Conservation (phyloP, 2,797 vertebrate genomes). For the Enteromius mattozi region DNA sequence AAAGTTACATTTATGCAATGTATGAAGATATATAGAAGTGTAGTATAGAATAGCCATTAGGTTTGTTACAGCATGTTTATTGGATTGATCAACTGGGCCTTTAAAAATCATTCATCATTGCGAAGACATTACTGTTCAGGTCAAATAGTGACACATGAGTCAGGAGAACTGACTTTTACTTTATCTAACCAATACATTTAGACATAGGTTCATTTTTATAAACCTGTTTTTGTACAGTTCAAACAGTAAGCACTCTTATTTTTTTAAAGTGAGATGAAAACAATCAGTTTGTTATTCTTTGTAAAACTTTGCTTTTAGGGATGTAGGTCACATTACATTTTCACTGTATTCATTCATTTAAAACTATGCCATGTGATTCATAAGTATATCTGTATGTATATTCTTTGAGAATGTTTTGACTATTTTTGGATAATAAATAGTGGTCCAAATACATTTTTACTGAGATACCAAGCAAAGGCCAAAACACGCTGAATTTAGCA, state of each 20-base stretch:
- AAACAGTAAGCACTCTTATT: not conserved
- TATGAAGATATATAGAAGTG: constrained; percentile 13
- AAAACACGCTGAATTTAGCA: constrained; percentile 4
- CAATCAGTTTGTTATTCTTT: not conserved
- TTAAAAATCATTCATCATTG: not conserved
- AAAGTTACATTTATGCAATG: constrained; percentile 18
- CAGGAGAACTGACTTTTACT: not conserved
- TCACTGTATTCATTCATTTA: not conserved
- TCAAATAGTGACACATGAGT: not conserved
- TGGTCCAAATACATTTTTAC: constrained; percentile 10
- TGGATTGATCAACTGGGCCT: not conserved
- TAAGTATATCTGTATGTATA: not conserved
- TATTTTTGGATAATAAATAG: not conserved
- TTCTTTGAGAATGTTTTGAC: constrained; percentile 10
- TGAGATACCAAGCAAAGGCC: not conserved
- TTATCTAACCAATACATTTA: not conserved
- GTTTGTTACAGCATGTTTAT: constrained; percentile 32
- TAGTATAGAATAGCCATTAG: constrained; percentile 17
- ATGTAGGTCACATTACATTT: not conserved
- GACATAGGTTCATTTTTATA: not conserved
- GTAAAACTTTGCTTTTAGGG: not conserved
- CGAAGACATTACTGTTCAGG: not conserved
- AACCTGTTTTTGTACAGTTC: constrained; percentile 14
- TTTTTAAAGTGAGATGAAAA: not conserved
- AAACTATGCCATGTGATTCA: not conserved